Base-by-base conservation (phyloP, 2,113 vertebrate genomes). In the Rhagologus leucostigma region DNA sequence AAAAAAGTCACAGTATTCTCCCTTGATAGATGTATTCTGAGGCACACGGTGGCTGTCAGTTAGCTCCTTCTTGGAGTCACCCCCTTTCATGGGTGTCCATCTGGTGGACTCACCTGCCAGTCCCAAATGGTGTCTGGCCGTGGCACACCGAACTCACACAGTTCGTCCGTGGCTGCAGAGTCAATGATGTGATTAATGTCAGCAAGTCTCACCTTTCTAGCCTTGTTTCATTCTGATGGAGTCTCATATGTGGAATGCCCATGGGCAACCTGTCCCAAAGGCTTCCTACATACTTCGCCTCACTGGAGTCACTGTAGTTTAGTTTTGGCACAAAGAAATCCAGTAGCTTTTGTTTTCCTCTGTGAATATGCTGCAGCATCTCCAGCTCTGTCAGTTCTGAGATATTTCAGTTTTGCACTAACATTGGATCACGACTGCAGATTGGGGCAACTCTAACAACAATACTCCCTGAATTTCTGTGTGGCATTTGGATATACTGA, bases 161-260 rank as follows among this genome's bases (percentile, higher is more conserved):
- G 49, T 33, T 79, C 22, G 30, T 44, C 27, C 3, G 3, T 0
- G 4, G 42, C 37, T 46, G 26, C 23, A 60, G 55, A 29, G 55
- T 13, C 56, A 47, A 14, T 16, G 52, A 52, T 13, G 7, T 56
- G 64, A 60, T 29, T n/a, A 21, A 7, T 20, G 12, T 10, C 50
- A 47, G 35, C 44, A 56, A 63, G 44, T 65, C 42, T 14, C 75
- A 47, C 19, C 17, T 52, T 74, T 42, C 46, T 27, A 4, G n/a
- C 42, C 59, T 74, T 46, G 13, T 30, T 78, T 65, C 10, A 3
- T 42, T 73, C 59, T 73, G 29, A n/a, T 7, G 10, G 29, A 71
- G 12, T 2, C 62, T 64, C 0, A 0, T 37, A 33, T 3, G 20
- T n/a, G 42, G 20, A 84, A 76, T 64, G 30, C 6, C 33, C 3